Percentiles rank a stretch among this genome's conserved stretches.
phyloP scores from a whole-genome alignment of 2,797 vertebrate species.

The Spinibarbus caldwelli region DNA sequence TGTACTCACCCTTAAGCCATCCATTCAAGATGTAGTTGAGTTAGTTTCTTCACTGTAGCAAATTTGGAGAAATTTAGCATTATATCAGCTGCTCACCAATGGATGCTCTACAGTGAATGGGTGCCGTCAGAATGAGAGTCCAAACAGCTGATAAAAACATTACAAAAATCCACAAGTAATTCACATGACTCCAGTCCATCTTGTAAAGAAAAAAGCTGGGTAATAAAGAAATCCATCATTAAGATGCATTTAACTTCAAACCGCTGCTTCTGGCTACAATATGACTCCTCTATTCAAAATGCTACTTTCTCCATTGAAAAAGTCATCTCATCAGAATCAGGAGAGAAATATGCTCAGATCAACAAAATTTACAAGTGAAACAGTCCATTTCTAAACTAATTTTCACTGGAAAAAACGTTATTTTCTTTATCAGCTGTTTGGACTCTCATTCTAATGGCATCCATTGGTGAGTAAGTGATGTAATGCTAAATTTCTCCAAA shows the following conservation, averaged over 20 bases:
- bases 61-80: not conserved
- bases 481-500: too few species aligned
- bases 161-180: too few species aligned
- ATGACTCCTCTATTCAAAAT: not conserved
- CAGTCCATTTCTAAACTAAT: too few species aligned
- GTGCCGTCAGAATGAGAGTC: not conserved
- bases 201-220: not conserved
- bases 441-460: not conserved
- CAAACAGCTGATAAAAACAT: not conserved
- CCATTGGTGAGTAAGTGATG: not conserved
- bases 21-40: not conserved
- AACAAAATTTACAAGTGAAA: too few species aligned
- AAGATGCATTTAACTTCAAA: not conserved
- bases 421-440: too few species aligned
- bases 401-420: too few species aligned
- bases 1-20: not conserved
- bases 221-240: not conserved
- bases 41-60: not conserved
- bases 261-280: not conserved
- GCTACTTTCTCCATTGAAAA: not conserved
- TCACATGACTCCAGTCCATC: not conserved
- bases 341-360: not conserved
- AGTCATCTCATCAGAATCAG: not conserved
- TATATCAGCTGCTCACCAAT: not conserved
- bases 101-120: not conserved